These are phyloP conservation scores for Pluvialis apricaria DNA, from an alignment of 2,113 vertebrate species.

Conservation along the genomic window DNA sequence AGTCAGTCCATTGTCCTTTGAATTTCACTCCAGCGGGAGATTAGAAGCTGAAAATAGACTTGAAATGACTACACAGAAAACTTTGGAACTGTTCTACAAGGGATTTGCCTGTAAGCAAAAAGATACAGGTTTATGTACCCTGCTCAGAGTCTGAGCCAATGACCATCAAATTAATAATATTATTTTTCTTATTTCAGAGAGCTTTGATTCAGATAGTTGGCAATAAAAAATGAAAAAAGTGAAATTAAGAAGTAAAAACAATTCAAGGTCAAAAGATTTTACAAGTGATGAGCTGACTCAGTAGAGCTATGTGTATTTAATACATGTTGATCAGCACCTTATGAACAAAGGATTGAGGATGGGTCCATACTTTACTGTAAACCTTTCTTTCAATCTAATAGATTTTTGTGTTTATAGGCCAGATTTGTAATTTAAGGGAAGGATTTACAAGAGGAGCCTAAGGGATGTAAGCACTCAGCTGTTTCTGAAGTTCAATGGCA, in stretches of 20 bases:
- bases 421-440: constrained; percentile 23
- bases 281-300: neutral
- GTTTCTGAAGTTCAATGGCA: constrained; percentile 51
- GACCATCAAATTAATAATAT: neutral
- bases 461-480: constrained; percentile 29
- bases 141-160: neutral
- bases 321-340: constrained; percentile 15
- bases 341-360: constrained; percentile 25
- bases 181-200: neutral
- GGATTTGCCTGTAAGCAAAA: neutral
- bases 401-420: constrained; percentile 25
- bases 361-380: constrained; percentile 39
- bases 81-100: neutral
- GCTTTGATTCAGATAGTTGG: neutral
- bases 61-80: neutral
- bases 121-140: neutral
- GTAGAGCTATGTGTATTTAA: neutral
- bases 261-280: constrained; percentile 34
- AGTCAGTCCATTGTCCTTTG: neutral
- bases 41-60: neutral
- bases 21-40: neutral
- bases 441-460: constrained; percentile 1
- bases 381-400: constrained; percentile 4
- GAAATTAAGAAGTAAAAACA: neutral
- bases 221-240: neutral